Evolutionary conservation across 1,140 invertebrate genomes (phyloP), one percentile per base, ranked within the genome.

Genomic region (Drosophila sechellia): DNA sequence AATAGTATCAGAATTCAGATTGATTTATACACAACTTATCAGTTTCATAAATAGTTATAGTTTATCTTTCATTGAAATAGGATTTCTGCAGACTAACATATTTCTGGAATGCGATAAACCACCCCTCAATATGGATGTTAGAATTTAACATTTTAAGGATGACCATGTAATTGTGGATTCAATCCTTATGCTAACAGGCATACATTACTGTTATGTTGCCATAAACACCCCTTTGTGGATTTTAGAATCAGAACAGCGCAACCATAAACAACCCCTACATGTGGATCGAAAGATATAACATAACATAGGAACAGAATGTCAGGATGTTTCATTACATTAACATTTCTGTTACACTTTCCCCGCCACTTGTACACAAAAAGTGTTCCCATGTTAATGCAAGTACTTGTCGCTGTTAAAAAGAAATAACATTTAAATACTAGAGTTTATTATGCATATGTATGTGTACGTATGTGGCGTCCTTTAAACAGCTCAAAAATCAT

Each of bases 361-460:
- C 6, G 2, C 0, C 1, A 42, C 11, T 39, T 39, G 12, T 1
- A 39, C 12, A 11, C 13, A 11, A 46, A 42, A 80, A 72, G 52
- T 81, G 78, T 81, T 81, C 78, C 45, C 79, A 81, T 35, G 34
- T 52, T 13, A 46, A 2, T 15, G 13, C 8, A 1, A 15, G 20
- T 50, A 34, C 17, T 6, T 13, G 11, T 4, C 0, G 4, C 8
- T 57, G 55, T 17, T 46, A 45, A 50, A 42, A 50, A 17, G 17
- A 15, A 37, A 8, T 13, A 76, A 48, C 31, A 65, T 45, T 12
- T 22, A 15, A 10, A 17, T 8, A 0, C 4, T 10, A 40, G 2
- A 11, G 17, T n/a, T 39, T 22, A n/a, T 45, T 5, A 31, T 20
- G 27, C 45, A 39, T 39, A 37, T 45, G 42, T 8, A 43, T 20